Conservation (phyloP, 2,797 vertebrate species). For the Catostomus latipinnis region DNA sequence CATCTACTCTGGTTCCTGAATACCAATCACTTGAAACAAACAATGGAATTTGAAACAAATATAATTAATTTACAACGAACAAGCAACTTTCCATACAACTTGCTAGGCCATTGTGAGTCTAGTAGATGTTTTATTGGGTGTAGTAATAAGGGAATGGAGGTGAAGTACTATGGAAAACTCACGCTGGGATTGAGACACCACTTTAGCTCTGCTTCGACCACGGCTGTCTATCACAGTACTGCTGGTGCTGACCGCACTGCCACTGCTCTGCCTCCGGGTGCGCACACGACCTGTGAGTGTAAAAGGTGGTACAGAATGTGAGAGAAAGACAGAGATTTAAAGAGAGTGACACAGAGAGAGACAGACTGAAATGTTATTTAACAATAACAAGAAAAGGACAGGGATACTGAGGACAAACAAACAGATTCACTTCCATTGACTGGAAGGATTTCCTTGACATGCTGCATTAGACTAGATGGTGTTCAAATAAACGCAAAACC, state of each 20-base stretch:
- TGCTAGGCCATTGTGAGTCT: no score
- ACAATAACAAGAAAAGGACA: constrained; percentile 16
- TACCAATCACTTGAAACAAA: no score
- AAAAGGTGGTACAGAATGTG: background rate
- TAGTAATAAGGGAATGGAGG: no score
- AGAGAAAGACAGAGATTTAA: no score
- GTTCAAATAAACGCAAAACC: background rate
- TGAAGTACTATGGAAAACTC: constrained; percentile 60
- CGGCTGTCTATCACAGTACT: constrained; percentile 86
- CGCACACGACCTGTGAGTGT: constrained; percentile 87
- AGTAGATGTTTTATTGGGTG: no score
- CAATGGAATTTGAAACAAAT: no score
- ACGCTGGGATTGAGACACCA: constrained; percentile 98
- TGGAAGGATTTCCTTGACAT: background rate
- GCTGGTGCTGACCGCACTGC: constrained; percentile 82
- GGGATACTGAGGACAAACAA: constrained; percentile 23
- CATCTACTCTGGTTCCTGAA: no score
- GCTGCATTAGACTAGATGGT: background rate
- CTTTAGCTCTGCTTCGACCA: constrained; percentile 95
- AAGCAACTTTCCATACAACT: no score
- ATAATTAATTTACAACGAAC: no score
- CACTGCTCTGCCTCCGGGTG: constrained; percentile 91
- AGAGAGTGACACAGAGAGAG: background rate
- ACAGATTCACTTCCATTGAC: background rate
- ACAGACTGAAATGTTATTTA: constrained; percentile 1